phyloP scores from a whole-genome alignment of 2,888 invertebrate genomes.

The Subacronicta megacephala region DNA sequence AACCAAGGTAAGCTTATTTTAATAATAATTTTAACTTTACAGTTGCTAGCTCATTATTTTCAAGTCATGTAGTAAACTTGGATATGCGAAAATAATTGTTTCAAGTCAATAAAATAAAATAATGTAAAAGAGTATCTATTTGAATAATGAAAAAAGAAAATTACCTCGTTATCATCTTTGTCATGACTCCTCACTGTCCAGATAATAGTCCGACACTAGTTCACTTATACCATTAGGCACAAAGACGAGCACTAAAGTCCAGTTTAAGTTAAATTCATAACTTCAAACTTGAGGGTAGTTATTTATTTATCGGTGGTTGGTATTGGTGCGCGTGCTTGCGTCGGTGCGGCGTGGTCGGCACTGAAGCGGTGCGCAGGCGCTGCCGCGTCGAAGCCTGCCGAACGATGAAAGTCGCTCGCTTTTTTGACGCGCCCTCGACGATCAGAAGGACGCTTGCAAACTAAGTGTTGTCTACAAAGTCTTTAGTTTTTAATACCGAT shows the following conservation, averaged over 20 bases:
- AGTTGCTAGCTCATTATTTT: too few relatives aligned
- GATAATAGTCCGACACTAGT: slow-evolving; percentile 67
- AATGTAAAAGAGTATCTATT: too few relatives aligned
- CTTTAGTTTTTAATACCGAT: slow-evolving; percentile 1
- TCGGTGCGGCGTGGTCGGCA: slow-evolving; percentile 72
- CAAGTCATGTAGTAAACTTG: too few relatives aligned
- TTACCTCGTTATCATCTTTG: slow-evolving; percentile 77
- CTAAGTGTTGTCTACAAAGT: slow-evolving; percentile 18
- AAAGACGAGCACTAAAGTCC: slow-evolving; percentile 68
- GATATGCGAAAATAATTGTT: neutral
- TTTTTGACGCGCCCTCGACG: slow-evolving; percentile 46
- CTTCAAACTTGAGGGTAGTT: slow-evolving; percentile 46
- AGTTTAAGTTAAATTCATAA: slow-evolving; percentile 60
- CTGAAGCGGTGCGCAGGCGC: slow-evolving; percentile 69
- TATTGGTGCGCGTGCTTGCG: slow-evolving; percentile 70
- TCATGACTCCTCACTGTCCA: slow-evolving; percentile 67
- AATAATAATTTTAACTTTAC: too few relatives aligned
- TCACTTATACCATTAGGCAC: slow-evolving; percentile 77
- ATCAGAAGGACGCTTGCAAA: slow-evolving; percentile 48
- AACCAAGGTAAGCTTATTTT: too few relatives aligned
- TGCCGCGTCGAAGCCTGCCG: slow-evolving; percentile 47
- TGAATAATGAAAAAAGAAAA: slow-evolving; percentile 13
- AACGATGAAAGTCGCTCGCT: slow-evolving; percentile 62
- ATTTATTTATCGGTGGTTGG: slow-evolving; percentile 15
- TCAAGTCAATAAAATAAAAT: neutral